Evolutionary conservation across 2,797 vertebrate species (phyloP), one percentile per base, ranked within the genome.

Genomic region (Oreochromis grahami): DNA sequence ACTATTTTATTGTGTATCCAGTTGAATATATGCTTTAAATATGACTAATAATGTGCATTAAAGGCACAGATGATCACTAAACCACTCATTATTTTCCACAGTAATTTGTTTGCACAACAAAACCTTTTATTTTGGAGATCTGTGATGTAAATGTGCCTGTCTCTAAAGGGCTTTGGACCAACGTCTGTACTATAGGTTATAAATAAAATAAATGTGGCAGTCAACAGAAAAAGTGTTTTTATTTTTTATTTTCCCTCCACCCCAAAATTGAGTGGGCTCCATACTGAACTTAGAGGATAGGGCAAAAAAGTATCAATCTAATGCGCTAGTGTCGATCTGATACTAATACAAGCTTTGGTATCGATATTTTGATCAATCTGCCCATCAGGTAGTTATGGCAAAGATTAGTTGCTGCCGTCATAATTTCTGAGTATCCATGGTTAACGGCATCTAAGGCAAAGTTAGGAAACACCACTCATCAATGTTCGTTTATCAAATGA

Each of bases 161-260:
- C 53, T 56, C 1, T 56, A 29, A 56, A 29, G 4, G 4, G 53
- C 24, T 15, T 29, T 29, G 53, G 53, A 29, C 53, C 24, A 29
- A 56, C 53, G 5, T 56, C 24, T 56, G 53, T 56, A 29, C 1
- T 3, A 3, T 15, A 3, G 13, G 4, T 55, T 55, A 26, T 55
- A 55, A 55, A 55, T 29, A 29, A 26, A 26, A 55, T 55, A 55
- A 26, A 55, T 55, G 53, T 26, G 53, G 1, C 24, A 29, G 2
- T 55, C 53, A 55, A 55, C 53, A 29, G 53, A 55, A 55, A 55
- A 55, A 0, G 53, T 55, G 24, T 55, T 15, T 55, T 14, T 0
- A 14, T 14, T 8, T 55, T 55, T 26, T 55, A 0, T 53, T 53
- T 7, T 0, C 7, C 0, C 21, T 4, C 6, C 0, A 13, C 21